These are phyloP conservation scores for Chlorops oryzae DNA, from an alignment of 1,140 invertebrate genomes.

Conservation along the genomic window DNA sequence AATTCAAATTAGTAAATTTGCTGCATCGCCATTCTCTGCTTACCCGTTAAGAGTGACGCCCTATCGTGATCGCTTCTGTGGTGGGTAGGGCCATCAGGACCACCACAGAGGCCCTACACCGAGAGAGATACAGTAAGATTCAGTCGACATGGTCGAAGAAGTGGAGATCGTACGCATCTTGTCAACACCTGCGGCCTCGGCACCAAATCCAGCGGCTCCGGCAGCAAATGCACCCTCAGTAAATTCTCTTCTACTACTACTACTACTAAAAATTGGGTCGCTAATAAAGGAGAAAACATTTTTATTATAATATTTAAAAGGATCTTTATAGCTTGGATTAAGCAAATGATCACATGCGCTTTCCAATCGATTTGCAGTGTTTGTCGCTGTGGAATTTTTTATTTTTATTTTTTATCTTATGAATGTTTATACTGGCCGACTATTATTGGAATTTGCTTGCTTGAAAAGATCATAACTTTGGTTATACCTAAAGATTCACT, in stretches of 20 bases:
- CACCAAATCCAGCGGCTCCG: too few species aligned
- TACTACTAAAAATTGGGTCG: slow-evolving; percentile 48
- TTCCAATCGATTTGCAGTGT: too few species aligned
- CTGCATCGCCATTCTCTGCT: slow-evolving; percentile 16
- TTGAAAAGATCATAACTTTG: too few species aligned
- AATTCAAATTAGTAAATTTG: background rate
- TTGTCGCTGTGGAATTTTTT: too few species aligned
- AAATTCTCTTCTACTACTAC: slow-evolving; percentile 42
- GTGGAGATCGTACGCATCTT: slow-evolving; percentile 45
- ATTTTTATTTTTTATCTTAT: too few species aligned
- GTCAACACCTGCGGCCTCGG: slow-evolving; percentile 21
- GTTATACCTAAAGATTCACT: too few species aligned
- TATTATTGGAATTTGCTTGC: too few species aligned
- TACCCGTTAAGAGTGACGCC: slow-evolving; percentile 55
- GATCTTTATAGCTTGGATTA: too few species aligned
- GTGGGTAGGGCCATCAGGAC: slow-evolving; percentile 59
- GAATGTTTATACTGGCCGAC: too few species aligned
- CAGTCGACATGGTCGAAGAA: slow-evolving; percentile 47
- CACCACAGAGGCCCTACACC: slow-evolving; percentile 95
- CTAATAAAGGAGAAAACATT: slow-evolving; percentile 32
- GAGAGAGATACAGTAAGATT: slow-evolving; percentile 81
- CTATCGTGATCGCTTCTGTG: slow-evolving; percentile 52
- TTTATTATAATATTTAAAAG: too few species aligned
- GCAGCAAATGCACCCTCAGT: slow-evolving; percentile 40
- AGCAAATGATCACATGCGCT: too few species aligned